Evolutionary conservation across 2,888 invertebrate genomes (phyloP).

Genomic region (Limnephilus rhombicus): DNA sequence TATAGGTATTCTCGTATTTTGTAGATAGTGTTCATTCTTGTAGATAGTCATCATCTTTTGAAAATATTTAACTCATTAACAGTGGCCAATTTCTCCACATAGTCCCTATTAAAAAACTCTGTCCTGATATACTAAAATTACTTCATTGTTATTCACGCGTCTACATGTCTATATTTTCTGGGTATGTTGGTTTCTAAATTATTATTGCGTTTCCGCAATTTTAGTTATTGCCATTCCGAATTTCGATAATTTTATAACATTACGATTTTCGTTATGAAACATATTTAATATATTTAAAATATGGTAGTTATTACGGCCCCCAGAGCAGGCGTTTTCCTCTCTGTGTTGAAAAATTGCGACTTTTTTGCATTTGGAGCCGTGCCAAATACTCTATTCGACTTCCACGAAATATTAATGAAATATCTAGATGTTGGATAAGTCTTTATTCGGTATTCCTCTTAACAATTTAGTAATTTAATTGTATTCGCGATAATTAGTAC

Average conservation of each 20-base stretch:
- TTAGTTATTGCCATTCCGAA: background rate
- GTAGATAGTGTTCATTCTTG: background rate
- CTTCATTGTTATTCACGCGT: background rate
- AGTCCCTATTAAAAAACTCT: background rate
- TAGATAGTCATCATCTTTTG: background rate
- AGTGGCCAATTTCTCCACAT: background rate
- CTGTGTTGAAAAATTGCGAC: background rate
- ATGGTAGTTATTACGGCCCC: background rate
- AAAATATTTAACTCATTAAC: background rate
- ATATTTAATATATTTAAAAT: background rate
- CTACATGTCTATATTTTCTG: too few species aligned
- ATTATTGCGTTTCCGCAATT: background rate
- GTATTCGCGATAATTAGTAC: background rate
- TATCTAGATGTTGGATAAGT: background rate
- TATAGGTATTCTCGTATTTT: background rate
- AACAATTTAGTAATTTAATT: background rate
- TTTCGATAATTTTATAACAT: too few species aligned
- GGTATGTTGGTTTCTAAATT: background rate
- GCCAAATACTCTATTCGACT: background rate
- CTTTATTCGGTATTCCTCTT: background rate
- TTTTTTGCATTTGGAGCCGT: too few species aligned
- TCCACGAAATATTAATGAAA: background rate
- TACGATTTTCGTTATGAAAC: background rate
- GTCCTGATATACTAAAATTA: background rate
- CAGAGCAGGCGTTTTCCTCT: background rate